Base-by-base conservation (phyloP, 92 coral and sea anemone species). In the Parazoanthus darwini region DNA sequence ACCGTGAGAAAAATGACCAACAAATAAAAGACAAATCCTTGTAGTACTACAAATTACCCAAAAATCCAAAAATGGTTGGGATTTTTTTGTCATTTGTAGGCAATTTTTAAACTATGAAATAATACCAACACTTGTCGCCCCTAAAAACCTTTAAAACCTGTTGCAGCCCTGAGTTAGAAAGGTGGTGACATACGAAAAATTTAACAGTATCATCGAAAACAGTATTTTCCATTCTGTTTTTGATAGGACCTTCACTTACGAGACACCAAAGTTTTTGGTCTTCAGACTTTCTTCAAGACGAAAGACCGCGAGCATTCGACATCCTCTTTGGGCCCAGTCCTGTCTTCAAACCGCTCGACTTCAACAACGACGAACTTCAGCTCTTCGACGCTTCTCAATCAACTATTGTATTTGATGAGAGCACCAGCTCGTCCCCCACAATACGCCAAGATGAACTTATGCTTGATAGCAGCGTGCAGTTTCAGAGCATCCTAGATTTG, bases 401-500 rank as follows among this genome's bases (percentile, higher is more conserved):
- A 16, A 46, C 78, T 9, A 44, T 70, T 71, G 9, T 38, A 13
- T 54, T 11, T 18, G 79, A 84, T 8, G 87, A 71, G 16, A 84
- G 78, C 13, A 38, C 65, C 18, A 71, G 29, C 67, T 15, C 79
- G 0, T 84, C 87, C 15, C 79, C 87, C 2, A 71, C 74, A 70
- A 9, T 50, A 6, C 67, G 74, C 39, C 66, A 84, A 26, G 79
- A 35, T 18, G 78, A 70, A 13, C 20, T 51, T 63, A 67, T 66
- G 77, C 85, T 84, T 10, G 94, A 92, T 35, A 75, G 78, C 50
- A 91, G 94, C 86, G 84, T 89, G 39, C 94, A 93, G 82, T 92
- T 95, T 73, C 98, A 95, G 87, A 93, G 93, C 82, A 95, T 95
- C 25, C 92, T 95, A 65, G 98, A 95, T 35, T 91, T 95, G 50